Evolutionary conservation across 2,113 vertebrate species (phyloP).

Genomic region (Eudyptes chrysolophus): DNA sequence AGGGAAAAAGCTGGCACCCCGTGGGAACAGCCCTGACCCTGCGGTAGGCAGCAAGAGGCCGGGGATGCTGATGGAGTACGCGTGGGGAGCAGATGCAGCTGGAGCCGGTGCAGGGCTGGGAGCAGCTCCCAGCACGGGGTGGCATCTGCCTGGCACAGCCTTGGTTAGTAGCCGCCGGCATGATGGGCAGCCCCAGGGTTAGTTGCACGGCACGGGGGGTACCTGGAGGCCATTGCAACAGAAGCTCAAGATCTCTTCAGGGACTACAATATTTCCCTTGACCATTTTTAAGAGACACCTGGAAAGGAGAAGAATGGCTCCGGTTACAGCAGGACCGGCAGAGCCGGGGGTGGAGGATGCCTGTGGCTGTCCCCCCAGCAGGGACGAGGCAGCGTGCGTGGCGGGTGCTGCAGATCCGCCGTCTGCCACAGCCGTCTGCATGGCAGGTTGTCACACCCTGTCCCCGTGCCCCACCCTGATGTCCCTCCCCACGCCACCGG

Average conservation of each 20-base stretch:
- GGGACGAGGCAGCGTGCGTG: accelerated
- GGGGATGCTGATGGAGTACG: accelerated
- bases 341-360: accelerated
- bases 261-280: slow-evolving; percentile 18
- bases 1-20: background rate
- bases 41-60: background rate
- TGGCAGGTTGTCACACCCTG: accelerated
- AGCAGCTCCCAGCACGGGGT: background rate
- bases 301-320: slow-evolving; percentile 23
- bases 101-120: background rate
- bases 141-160: background rate
- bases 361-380: accelerated
- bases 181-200: background rate
- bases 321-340: background rate
- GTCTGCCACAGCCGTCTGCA: accelerated
- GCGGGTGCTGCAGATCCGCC: accelerated
- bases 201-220: background rate
- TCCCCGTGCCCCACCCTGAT: background rate
- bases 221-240: slow-evolving; percentile 53
- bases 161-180: background rate
- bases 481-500: background rate
- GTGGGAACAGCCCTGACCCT: background rate
- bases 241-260: slow-evolving; percentile 50
- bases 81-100: accelerated
- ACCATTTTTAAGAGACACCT: slow-evolving; percentile 56